Evolutionary conservation across 2,888 invertebrate genomes (phyloP), one percentile per base, ranked within the genome.

Genomic region (Isotomurus palustris): DNA sequence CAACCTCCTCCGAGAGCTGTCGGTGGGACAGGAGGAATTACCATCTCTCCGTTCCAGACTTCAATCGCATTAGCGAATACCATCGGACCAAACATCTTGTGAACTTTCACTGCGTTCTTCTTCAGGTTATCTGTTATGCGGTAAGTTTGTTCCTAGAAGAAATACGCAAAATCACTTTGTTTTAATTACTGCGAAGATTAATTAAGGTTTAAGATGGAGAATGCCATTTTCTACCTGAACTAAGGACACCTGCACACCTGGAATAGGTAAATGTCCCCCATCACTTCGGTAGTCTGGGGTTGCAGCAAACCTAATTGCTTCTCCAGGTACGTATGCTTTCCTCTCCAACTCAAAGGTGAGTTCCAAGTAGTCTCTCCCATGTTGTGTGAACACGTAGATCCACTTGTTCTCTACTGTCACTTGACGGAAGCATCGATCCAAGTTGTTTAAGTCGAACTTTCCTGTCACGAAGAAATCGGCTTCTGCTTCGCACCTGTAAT

Each of bases 61-160:
- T 49, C 49, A 12, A 49, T 49, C 4, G 10, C 22, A 22, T 35
- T 29, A 17, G n/a, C 8, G 21, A 32, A 32, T 3, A 35, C 22
- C 49, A 49, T 19, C 14, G 49, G 49, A 19, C 49, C 49, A 3
- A 14, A 19, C 12, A 35, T 5, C 4, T 35, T 22, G 17, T 32
- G 21, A 35, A 35, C 35, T 49, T 19, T 35, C 6, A 3, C 12
- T 27, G 28, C 6, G 35, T 49, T 10, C n/a, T 24, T 24, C 22
- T 25, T 32, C 5, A 49, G 22, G 17, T 49, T 35, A 4, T 35
- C 49, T 10, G 32, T 27, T 4, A 49, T 35, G 17, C 22, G 32
- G 49, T 49, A 49, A 3, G 49, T 49, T 49, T 49, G 49, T 21
- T 49, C 49, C 49, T 49, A 21, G 4, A 49, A 40, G 10, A n/a